Evolutionary conservation across 2,113 vertebrate species (phyloP), one percentile per base, ranked within the genome.

Genomic region (Ploceus nigricollis): DNA sequence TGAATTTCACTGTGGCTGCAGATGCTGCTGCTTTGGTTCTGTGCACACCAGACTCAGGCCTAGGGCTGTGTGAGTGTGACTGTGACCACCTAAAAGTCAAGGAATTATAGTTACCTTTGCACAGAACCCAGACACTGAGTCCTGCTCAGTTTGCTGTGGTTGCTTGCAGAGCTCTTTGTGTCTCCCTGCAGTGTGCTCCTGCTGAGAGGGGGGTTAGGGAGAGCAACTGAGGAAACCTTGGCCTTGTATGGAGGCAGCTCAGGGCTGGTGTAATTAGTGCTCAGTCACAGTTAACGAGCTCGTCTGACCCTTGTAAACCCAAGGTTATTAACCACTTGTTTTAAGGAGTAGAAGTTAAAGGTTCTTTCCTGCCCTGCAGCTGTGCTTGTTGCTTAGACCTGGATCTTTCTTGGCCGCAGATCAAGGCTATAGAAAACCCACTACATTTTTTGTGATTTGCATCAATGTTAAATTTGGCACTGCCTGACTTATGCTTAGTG

Each of bases 101-200:
- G 54, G 14, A 65, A 39, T 48, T 58, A 23, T 39, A 14, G 45
- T 37, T 37, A 5, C 18, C 50, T 50, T 45, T 48, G 54, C 30
- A 22, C 44, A 39, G 68, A 72, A 21, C 50, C 35, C 30, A 8
- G 2, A 39, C 0, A 0, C 4, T 31, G 23, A 33, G 35, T 42
- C 31, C 57, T 3, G 13, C 60, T 76, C 42, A 22, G 0, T n/a
- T 72, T 56, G 12, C 63, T 3, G 20, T 15, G 27, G 37, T 5
- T 82, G 57, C 79, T 82, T 42, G 60, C 48, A 30, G 56, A 79
- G 75, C 44, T 69, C 0, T 68, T 12, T 33, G 30, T 37, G 13
- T 80, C 15, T 61, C 45, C 54, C 80, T 61, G 61, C 68, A 51
- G 44, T 3, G 8, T 45, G 3, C 40, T 76, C 15, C 53, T 56